Evolutionary conservation across 2,888 invertebrate species (phyloP), one percentile per base, ranked within the genome.

Genomic region (Papilio elwesi): DNA sequence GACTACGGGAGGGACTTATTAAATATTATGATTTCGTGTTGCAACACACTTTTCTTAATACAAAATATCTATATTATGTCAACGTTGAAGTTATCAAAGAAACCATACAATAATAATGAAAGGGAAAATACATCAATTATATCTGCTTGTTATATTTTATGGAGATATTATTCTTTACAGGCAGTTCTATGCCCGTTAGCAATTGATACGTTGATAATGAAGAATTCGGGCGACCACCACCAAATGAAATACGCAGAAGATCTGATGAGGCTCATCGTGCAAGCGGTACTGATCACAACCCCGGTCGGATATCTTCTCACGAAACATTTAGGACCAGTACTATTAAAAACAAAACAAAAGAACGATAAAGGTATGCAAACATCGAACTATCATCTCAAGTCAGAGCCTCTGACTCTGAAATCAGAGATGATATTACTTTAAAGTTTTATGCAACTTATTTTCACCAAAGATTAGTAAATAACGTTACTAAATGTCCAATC

Each of bases 101-200:
- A 43, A 43, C 6, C 43, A 9, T 43, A 43, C 26, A 43, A 43
- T 43, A 43, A 6, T 43, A 43, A 43, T 43, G 6, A 6, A 43
- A 43, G 43, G 43, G 43, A 43, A 43, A 9, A 9, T 43, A 43
- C 2, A 43, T 26, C 26, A 26, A 26, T 1, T 26, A 26, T 26
- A 26, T 26, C 26, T 26, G 26, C 26, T 1, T 26, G 26, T 26
- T 26, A 26, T 26, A 4, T 26, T 26, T 26, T 26, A 26, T 2
- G 26, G 26, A 43, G 6, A 64, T 13, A 53, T 74, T 59, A 26
- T 70, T 70, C 47, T 75, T 87, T 89, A n/a, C 85, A 95, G 95
- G 95, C 95, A 13, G 95, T 95, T 0, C 82, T 95, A 16, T 94
- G 94, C 70, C 95, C 95, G 0, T 80, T 94, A 16, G 94, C 94